phyloP scores from a whole-genome alignment of 2,113 vertebrate genomes.

The Passer domesticus region DNA sequence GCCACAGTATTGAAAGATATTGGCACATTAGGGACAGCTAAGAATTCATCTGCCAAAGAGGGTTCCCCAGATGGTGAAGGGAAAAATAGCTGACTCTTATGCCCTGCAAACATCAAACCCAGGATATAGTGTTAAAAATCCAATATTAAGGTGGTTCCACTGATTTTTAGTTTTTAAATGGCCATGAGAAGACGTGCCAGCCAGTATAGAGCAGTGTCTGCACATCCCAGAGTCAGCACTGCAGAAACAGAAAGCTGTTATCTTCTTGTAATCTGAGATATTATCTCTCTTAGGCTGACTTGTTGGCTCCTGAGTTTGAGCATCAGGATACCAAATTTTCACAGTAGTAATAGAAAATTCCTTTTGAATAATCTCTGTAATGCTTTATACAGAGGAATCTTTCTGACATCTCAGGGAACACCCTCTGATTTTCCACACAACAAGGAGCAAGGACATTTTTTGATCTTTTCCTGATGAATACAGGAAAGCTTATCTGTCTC shows the following conservation, averaged over 20 bases:
- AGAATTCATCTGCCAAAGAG: not conserved
- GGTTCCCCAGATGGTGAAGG: not conserved
- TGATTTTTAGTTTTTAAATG: not conserved
- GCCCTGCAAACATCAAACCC: rapidly evolving
- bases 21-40: not conserved
- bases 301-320: not conserved
- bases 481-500: not conserved
- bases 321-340: not conserved
- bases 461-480: not conserved
- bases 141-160: not conserved
- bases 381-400: not conserved
- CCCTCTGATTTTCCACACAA: not conserved
- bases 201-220: not conserved
- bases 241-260: not conserved
- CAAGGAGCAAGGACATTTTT: not conserved
- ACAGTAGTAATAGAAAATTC: not conserved
- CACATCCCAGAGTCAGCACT: not conserved
- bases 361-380: not conserved
- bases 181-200: not conserved
- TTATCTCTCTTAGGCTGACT: not conserved
- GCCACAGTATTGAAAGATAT: not conserved
- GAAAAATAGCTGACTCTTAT: not conserved
- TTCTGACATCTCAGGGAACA: not conserved
- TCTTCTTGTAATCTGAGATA: not conserved
- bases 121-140: not conserved